Evolutionary conservation across 2,797 vertebrate species (phyloP).

Genomic region (Argyrosomus regius): DNA sequence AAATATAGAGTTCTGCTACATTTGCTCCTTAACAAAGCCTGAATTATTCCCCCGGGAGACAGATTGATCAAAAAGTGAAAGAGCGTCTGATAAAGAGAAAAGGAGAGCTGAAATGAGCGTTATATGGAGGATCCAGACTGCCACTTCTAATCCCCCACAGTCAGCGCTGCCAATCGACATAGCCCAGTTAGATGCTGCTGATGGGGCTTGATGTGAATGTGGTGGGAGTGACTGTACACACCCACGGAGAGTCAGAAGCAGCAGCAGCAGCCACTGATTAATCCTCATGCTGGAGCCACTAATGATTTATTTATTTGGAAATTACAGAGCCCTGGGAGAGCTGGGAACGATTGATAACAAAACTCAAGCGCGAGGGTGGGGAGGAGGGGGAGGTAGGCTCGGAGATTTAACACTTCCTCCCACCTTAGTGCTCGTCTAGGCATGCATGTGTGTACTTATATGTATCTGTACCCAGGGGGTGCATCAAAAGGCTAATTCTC

Average conservation of each 20-base stretch:
- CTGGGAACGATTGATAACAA: slow-evolving; percentile 77
- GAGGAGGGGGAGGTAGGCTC: slow-evolving; percentile 4
- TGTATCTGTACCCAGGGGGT: slow-evolving; percentile 33
- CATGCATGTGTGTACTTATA: slow-evolving; percentile 23
- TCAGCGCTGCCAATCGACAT: slow-evolving; percentile 51
- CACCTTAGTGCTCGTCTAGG: slow-evolving; percentile 39
- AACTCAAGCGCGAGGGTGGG: slow-evolving; percentile 43
- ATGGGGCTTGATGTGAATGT: slow-evolving; percentile 73
- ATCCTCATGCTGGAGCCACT: slow-evolving; percentile 73
- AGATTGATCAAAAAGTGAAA: slow-evolving; percentile 32
- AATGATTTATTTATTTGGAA: slow-evolving; percentile 85
- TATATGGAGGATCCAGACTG: slow-evolving; percentile 45
- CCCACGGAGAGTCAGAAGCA: slow-evolving; percentile 62
- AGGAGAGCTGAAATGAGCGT: slow-evolving; percentile 40
- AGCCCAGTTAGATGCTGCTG: slow-evolving; percentile 53
- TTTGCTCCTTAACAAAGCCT: slow-evolving; percentile 23
- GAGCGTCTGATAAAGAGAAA: slow-evolving; percentile 34
- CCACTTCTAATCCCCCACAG: slow-evolving; percentile 54
- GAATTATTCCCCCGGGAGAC: slow-evolving; percentile 16
- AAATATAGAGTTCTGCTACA: slow-evolving; percentile 25
- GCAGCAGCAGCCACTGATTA: slow-evolving; percentile 74
- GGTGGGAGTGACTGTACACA: slow-evolving; percentile 69
- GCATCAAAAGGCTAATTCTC: slow-evolving; percentile 59
- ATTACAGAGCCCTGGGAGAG: slow-evolving; percentile 76
- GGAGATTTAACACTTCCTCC: slow-evolving; percentile 48